Evolutionary conservation across 2,797 vertebrate species (phyloP), one percentile per base, ranked within the genome.

Genomic region (Alosa sapidissima): DNA sequence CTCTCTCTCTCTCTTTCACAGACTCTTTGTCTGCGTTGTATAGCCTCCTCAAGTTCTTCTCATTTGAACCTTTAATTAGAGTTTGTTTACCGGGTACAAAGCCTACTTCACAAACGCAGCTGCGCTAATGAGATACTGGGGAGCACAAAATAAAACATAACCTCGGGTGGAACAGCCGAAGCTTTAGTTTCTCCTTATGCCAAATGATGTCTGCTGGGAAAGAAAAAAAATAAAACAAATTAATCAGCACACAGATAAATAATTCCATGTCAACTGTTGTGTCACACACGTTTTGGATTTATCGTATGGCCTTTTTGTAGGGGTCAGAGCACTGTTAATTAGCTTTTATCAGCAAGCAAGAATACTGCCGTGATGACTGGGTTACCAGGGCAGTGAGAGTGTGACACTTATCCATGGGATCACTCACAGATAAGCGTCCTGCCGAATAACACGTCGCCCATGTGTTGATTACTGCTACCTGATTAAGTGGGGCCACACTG

Each of bases 21-120:
- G 19, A 9, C 33, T 72, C 33, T 72, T 28, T 72, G 68, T 72
- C 68, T 55, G 21, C 33, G 11, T 8, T 78, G 36, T 78, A 78
- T 47, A 21, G 36, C 72, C 72, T 75, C 68, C 33, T 78, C 72
- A 47, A 36, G 72, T 78, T 78, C 36, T 78, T 78, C 72, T 78
- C 14, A 78, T 78, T 78, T 78, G 36, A 78, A 78, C 72, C 72
- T 78, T 78, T 78, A 78, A 78, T 78, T 78, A 78, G 72, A 78
- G 72, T 78, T 78, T 78, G 72, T 78, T 78, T 78, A 78, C 72
- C 14, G 72, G 36, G 28, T 83, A 65, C 52, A 83, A 83, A 83
- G 62, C 62, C 54, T 47, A 58, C 41, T 65, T 83, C 62, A 47
- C 62, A 60, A 83, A 47, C 41, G 16, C 41, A 47, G 72, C 72